Base-by-base conservation (phyloP, 1,140 invertebrate species). In the Ips nitidus region DNA sequence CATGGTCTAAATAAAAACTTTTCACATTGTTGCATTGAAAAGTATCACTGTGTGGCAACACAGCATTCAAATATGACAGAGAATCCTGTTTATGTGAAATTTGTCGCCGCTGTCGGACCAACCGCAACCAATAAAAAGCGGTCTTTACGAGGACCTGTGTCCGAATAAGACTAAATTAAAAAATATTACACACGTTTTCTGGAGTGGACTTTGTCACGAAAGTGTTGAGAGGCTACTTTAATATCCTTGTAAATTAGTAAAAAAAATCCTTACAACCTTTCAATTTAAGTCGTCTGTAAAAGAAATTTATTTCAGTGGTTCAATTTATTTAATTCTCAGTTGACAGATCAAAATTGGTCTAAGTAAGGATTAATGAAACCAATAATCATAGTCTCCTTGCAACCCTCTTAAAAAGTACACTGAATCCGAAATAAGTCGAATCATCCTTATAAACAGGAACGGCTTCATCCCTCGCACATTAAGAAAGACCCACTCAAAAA, bases 21-120 rank as follows among this genome's bases (percentile, higher is more conserved):
- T 22, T 22, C 22, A 22, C 22, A 22, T 22, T 22, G 22, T 22
- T 22, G 22, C 22, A 22, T 22, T 22, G 22, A 22, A 22, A 22
- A 22, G 22, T 22, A 22, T 22, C 22, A 22, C 22, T 22, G 22
- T 22, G 22, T 22, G 22, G 22, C 22, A 22, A 22, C 22, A 22
- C 22, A 22, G 22, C 22, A 22, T 22, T 22, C 22, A 22, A 22
- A 22, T 22, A 22, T 22, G 22, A 22, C 22, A 22, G 22, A 22
- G 22, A 22, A 22, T 22, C 22, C 22, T 22, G 22, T 22, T 22
- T 22, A 22, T 22, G 22, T 22, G 22, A 22, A 77, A 76, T 77
- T 77, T 77, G 74, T 77, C 75, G 75, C 73, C 75, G 67, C 69
- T 74, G 75, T 76, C 75, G 75, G 76, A 76, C 72, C 73, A 69